Evolutionary conservation across 2,888 invertebrate species (phyloP), one percentile per base, ranked within the genome.

Genomic region (Cyaniris semiargus): DNA sequence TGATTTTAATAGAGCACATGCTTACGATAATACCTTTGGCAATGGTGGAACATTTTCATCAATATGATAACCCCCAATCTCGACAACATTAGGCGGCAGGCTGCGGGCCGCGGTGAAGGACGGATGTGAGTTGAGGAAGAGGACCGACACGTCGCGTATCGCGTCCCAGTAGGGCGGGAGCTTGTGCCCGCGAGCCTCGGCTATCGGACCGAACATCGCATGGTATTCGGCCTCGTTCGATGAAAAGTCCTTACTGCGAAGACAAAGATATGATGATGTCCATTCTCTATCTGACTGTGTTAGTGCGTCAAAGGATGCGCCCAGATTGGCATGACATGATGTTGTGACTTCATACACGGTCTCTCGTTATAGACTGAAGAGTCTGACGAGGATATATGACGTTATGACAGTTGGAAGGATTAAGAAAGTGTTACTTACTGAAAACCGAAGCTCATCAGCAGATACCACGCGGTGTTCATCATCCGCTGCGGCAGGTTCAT

Each of bases 401-500:
- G 13, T 44, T 44, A 44, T 44, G 44, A 44, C 44, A 44, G 10
- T 44, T 44, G 44, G 44, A 44, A 44, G 44, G 10, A 10, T 44
- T 44, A 13, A 44, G 18, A 53, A 53, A 53, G 5, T 53, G 53
- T 18, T 44, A 53, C 74, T 74, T 18, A 74, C 74, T 23, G 15
- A 74, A 53, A 53, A 18, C 48, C 74, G 23, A 53, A 53, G 13
- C 23, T 74, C 48, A 48, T 48, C 74, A 74, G 15, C 21, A 79
- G 7, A 38, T 75, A 78, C 4, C 76, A 48, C 34, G 76, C 77
- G 0, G 83, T 82, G 70, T 89, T 90, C 56, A 80, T 3, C 0
- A 86, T 53, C 13, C 90, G 77, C 44, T 86, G 83, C 78, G 78
- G 79, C 76, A 91, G 85, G 27, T 27, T 81, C 90, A 91, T 90